Base-by-base conservation (phyloP, 2,113 vertebrate species). In the Microtus montanus region DNA sequence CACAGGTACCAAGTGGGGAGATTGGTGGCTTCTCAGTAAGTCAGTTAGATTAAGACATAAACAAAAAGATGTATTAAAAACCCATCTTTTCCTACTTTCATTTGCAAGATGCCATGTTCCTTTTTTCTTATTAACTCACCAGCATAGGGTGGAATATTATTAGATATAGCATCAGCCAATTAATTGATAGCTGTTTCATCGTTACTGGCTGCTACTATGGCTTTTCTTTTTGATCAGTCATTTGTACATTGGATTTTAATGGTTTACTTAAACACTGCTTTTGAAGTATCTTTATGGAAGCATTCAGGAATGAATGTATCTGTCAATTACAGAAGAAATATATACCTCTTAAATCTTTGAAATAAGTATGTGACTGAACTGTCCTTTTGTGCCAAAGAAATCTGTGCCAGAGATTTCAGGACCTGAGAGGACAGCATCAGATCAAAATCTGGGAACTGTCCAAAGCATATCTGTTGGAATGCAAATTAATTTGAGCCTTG, bases 401-500 rank as follows among this genome's bases (percentile, higher is more conserved):
- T 52, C 77, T 68, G 79, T 85, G 38, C 64, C 63, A 24, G 70
- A 88, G 64, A 71, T 49, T 2, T 66, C 41, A 64, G 70, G 74
- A 79, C 82, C 26, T 88, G 26, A 68, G 33, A 95, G 87, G 73
- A 17, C 66, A 96, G 73, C 89, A 70, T 85, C 17, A 78, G 24
- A 47, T 73, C 71, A 63, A 92, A 92, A 89, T 88, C 58, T 92
- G 58, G 92, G 66, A 95, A 77, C 93, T 33, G 22, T 87, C 75
- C 49, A 77, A 88, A 93, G 63, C 74, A 3, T 87, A 74, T 93
- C 3, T 7, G n/a, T 73, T 83, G 90, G 90, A 92, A 95, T 15
- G 80, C 74, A 96, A 97, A 86, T 92, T 86, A 47, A 87, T 96
- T 89, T 82, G 93, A 93, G 78, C 44, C 78, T 93, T 96, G 91